Base-by-base conservation (phyloP, 2,888 invertebrate species). In the Lasioglossum oenotherae region DNA sequence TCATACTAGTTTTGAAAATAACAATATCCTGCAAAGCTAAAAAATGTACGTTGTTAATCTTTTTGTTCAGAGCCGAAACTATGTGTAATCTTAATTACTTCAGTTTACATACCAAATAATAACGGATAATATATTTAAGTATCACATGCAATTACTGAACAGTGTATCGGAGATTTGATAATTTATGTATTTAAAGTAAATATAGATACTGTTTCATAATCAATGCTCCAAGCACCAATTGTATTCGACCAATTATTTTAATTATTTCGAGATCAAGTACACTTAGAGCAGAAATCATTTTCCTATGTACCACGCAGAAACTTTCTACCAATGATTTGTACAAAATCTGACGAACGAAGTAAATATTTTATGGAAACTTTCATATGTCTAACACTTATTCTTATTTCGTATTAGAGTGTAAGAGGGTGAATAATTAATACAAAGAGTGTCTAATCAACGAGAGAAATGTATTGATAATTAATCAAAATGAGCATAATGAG, bases 151-250 rank as follows among this genome's bases (percentile, higher is more conserved):
- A 53, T 79, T 81, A 69, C 81, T 67, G 81, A 88, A 16, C 71
- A 87, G 73, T 69, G 67, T 87, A 88, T n/a, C 73, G 71, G 41
- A 79, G 72, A 75, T 89, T 90, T 88, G 88, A 87, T 90, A 90
- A 88, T 85, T 89, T 88, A 87, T 90, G 79, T 90, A 90, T 74
- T 76, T 77, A 87, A 78, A 78, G 57, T 84, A 75, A 80, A 80
- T 72, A 87, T 86, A 86, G 57, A 74, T 76, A 82, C 60, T 72
- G 84, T 86, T 87, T 87, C 78, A 73, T 90, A 87, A 88, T 84
- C 88, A 83, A 90, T 82, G 78, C 81, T 87, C 79, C 60, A 81
- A 80, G 81, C 69, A 87, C 35, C 46, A 76, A 81, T 49, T 84
- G 64, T 73, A 83, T 78, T 81, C 75, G n/a, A 80, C 74, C 69